These are phyloP conservation scores for Cepaea hortensis DNA, from an alignment of 2,888 invertebrate genomes.

Conservation along the genomic window DNA sequence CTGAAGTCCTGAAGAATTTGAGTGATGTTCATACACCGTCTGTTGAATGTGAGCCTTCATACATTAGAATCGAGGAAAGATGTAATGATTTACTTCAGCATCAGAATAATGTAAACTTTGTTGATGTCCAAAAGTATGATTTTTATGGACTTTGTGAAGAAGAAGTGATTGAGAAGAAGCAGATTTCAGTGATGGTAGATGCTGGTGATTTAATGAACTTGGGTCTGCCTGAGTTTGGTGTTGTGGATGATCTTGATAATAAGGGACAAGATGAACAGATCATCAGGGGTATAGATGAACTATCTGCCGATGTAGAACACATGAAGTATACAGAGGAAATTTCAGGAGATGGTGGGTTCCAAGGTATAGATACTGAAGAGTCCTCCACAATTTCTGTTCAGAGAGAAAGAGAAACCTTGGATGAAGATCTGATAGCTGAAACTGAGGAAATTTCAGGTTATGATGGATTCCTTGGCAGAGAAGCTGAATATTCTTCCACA, in stretches of 20 bases:
- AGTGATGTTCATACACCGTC: no score
- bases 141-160: no score
- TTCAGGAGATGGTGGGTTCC: not conserved
- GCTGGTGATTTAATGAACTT: not conserved
- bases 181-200: not conserved
- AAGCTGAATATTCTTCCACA: constrained; percentile 14
- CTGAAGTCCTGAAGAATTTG: no score
- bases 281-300: not conserved
- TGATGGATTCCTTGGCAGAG: not conserved
- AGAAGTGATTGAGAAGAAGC: not conserved
- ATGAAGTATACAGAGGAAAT: not conserved
- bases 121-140: no score
- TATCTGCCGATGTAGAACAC: not conserved
- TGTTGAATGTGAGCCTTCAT: no score
- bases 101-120: no score
- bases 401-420: constrained; percentile 65
- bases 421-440: constrained; percentile 45
- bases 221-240: not conserved
- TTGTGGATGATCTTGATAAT: not conserved
- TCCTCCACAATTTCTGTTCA: constrained; percentile 54
- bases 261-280: not conserved
- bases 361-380: not conserved
- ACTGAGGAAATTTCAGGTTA: constrained; percentile 35
- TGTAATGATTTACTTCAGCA: no score
- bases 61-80: no score